phyloP scores from a whole-genome alignment of 2,888 invertebrate species.

The Amblyjoppa proteus region DNA sequence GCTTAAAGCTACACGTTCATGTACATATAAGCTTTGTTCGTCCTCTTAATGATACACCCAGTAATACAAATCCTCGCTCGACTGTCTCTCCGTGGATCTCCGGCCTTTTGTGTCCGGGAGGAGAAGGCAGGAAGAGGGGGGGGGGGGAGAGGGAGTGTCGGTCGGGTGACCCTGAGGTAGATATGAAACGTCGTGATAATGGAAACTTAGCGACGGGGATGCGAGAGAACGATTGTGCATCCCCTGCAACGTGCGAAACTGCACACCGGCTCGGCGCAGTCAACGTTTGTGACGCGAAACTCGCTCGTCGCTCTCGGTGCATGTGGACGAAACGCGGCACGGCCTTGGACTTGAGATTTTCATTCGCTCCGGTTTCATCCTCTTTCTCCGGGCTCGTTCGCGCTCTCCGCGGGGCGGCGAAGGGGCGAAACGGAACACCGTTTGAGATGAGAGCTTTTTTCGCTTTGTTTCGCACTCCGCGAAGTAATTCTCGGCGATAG shows the following conservation, averaged over 20 bases:
- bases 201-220: slow-evolving; percentile 17
- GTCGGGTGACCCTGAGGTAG: slow-evolving; percentile 50
- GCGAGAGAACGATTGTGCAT: slow-evolving; percentile 17
- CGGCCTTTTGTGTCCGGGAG: slow-evolving; percentile 38
- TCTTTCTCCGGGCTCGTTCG: neutral
- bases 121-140: neutral
- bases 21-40: slow-evolving; percentile 21
- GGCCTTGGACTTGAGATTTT: slow-evolving; percentile 65
- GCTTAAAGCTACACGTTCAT: slow-evolving; percentile 37
- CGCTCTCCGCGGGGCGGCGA: neutral
- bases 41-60: slow-evolving; percentile 51
- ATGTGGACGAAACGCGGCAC: slow-evolving; percentile 48
- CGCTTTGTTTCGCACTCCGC: neutral
- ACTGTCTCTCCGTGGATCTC: slow-evolving; percentile 13
- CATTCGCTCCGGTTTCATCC: slow-evolving; percentile 2
- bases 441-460: neutral
- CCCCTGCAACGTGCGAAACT: slow-evolving; percentile 2
- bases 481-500: no score
- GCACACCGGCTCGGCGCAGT: neutral
- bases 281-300: slow-evolving; percentile 29
- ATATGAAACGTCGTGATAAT: slow-evolving; percentile 55
- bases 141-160: neutral
- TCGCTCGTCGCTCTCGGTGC: slow-evolving; percentile 40
- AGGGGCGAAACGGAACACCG: neutral
- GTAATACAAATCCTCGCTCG: slow-evolving; percentile 54